Conservation (phyloP, 92 coral and sea anemone species). For the Actinernus sp. region DNA sequence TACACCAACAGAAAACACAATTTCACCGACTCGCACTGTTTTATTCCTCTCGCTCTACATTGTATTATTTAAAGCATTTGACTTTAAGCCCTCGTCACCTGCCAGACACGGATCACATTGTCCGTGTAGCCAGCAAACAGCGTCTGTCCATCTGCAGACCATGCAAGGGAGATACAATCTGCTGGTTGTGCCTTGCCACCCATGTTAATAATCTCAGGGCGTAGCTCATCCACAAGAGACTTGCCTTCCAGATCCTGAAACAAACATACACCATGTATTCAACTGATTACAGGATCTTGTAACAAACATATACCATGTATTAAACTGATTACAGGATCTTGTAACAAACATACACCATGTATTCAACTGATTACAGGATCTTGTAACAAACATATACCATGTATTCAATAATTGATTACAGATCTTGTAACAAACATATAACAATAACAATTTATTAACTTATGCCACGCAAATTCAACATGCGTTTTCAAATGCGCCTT, state of each 20-base stretch:
- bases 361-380: neutral
- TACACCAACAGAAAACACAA: constrained; percentile 3
- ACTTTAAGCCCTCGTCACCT: constrained; percentile 80
- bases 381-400: no score
- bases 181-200: constrained; percentile 91
- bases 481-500: no score
- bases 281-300: neutral
- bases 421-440: no score
- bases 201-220: constrained; percentile 92
- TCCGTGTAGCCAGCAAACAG: constrained; percentile 98
- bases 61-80: no score
- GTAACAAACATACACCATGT: neutral
- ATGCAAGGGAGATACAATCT: constrained; percentile 93
- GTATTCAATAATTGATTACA: no score
- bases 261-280: neutral
- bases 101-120: constrained; percentile 97
- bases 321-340: neutral
- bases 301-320: neutral
- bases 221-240: constrained; percentile 92
- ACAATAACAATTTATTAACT: no score
- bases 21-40: neutral
- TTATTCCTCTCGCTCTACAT: neutral
- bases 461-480: no score
- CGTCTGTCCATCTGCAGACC: constrained; percentile 99
- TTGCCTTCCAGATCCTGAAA: constrained; percentile 92